phyloP scores from a whole-genome alignment of 1,140 invertebrate genomes.

The Coptotermes formosanus region DNA sequence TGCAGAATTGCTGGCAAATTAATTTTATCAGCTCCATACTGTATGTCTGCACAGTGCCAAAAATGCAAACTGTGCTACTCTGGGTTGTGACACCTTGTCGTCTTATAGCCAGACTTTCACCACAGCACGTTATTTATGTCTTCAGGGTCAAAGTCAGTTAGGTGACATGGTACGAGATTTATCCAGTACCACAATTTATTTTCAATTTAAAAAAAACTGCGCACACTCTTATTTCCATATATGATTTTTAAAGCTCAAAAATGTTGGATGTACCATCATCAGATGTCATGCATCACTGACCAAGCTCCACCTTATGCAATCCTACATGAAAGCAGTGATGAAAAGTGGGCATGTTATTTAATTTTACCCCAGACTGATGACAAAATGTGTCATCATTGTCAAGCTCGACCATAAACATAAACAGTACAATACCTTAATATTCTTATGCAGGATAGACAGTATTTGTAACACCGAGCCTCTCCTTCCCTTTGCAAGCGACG shows the following conservation, averaged over 20 bases:
- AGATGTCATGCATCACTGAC: background rate
- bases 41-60: no score
- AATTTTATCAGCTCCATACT: no score
- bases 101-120: no score
- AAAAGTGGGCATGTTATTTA: background rate
- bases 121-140: no score
- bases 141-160: no score
- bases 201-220: background rate
- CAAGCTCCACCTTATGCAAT: background rate
- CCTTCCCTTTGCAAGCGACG: background rate
- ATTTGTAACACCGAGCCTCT: slow-evolving; percentile 15
- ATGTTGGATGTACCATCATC: background rate
- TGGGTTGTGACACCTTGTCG: no score
- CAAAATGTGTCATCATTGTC: no score
- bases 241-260: background rate
- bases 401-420: no score
- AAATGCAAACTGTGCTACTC: no score
- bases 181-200: background rate
- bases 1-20: no score
- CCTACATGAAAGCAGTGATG: background rate
- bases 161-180: no score
- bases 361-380: no score
- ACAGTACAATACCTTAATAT: slow-evolving; percentile 22
- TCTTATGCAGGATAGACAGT: slow-evolving; percentile 28
- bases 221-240: background rate